These are phyloP conservation scores for Rhagoletis zephyria DNA, from an alignment of 1,140 invertebrate genomes.

Conservation along the genomic window DNA sequence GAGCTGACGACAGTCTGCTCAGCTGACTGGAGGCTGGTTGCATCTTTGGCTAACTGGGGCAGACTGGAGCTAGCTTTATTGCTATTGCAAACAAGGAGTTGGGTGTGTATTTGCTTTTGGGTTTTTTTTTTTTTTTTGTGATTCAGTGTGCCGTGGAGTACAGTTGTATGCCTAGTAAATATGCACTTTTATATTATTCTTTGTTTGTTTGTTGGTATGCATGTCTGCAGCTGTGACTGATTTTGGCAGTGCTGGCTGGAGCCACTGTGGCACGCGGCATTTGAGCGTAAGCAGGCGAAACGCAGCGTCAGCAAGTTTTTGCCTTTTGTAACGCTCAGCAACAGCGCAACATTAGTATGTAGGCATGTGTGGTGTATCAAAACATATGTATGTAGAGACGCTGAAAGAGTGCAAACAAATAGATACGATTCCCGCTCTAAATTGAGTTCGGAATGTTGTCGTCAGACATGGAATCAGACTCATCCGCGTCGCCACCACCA, in stretches of 20 bases:
- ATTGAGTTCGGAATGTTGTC: conserved; percentile 44
- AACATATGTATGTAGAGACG: not conserved
- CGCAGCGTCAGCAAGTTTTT: not conserved
- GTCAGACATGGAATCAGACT: conserved; percentile 2
- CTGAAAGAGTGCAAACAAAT: conserved; percentile 24
- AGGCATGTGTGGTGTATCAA: not conserved
- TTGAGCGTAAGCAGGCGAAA: not conserved
- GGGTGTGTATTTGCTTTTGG: not conserved
- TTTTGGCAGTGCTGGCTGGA: conserved; percentile 38
- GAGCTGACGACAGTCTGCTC: conserved; percentile 24
- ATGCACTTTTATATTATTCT: not conserved
- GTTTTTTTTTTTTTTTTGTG: no score
- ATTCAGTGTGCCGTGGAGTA: not conserved
- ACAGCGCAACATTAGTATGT: not conserved
- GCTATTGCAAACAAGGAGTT: not conserved
- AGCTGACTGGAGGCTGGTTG: conserved; percentile 25
- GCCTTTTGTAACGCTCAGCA: conserved; percentile 9
- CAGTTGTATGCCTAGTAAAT: not conserved
- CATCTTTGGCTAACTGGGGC: conserved; percentile 30
- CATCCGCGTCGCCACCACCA: conserved; percentile 41
- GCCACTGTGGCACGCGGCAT: conserved; percentile 50
- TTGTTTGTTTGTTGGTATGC: not conserved
- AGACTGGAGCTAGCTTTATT: not conserved
- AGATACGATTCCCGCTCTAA: conserved; percentile 21
- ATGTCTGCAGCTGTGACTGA: not conserved